Conservation (phyloP, 2,113 vertebrate species). For the Butastur rufipennis region DNA sequence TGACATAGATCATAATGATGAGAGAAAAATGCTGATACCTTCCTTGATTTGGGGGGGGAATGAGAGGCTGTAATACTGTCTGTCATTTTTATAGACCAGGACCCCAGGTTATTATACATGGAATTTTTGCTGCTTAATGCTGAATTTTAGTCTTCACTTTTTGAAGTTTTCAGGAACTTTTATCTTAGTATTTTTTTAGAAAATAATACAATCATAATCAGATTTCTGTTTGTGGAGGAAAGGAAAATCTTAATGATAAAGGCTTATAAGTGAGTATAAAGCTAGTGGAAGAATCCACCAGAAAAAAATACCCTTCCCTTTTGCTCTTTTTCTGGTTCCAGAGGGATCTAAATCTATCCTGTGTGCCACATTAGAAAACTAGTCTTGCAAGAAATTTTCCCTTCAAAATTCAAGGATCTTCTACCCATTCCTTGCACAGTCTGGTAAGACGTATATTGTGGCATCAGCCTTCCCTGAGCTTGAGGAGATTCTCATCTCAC, state of each 20-base stretch:
- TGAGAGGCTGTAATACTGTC: background rate
- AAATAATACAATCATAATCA: background rate
- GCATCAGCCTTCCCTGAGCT: background rate
- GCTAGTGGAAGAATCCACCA: background rate
- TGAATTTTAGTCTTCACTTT: background rate
- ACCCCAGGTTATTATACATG: background rate
- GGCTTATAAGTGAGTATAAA: background rate
- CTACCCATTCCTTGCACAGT: background rate
- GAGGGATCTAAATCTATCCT: background rate
- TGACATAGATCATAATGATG: background rate
- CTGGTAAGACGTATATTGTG: background rate
- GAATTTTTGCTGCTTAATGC: background rate
- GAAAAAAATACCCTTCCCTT: background rate
- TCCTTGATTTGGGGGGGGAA: background rate
- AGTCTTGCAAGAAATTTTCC: background rate
- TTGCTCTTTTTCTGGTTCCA: background rate
- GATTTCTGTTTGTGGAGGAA: background rate
- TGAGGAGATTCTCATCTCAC: background rate
- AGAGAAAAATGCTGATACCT: background rate
- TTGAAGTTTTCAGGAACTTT: background rate
- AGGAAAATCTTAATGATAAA: background rate
- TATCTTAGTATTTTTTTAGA: background rate
- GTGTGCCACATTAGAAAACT: background rate
- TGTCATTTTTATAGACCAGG: background rate
- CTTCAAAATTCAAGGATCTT: background rate